Conservation (phyloP, 2,888 invertebrate species). For the Tiphia femorata region DNA sequence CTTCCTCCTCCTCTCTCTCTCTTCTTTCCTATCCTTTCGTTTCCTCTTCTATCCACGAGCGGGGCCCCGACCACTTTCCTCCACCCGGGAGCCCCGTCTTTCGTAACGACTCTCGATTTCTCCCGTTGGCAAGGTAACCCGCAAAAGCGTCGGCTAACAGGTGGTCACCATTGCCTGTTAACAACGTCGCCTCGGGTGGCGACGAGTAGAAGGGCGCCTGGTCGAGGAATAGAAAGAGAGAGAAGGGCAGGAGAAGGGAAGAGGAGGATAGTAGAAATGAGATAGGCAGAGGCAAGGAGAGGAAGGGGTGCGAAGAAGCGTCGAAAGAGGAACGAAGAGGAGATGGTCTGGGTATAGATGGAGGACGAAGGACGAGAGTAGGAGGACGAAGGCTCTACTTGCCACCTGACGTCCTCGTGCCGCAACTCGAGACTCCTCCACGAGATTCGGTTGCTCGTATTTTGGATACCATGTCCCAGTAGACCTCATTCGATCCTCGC, state of each 20-base stretch:
- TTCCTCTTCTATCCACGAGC: too few relatives aligned
- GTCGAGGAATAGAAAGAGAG: neutral
- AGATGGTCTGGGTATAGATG: neutral
- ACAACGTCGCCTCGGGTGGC: constrained; percentile 6
- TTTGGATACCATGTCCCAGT: constrained; percentile 45
- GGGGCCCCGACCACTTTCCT: too few relatives aligned
- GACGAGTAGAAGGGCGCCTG: neutral
- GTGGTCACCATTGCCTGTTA: constrained; percentile 10
- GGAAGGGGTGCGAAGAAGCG: neutral
- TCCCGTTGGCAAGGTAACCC: constrained; percentile 1
- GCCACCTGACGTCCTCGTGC: constrained; percentile 60
- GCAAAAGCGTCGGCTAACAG: constrained; percentile 8
- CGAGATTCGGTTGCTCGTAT: constrained; percentile 54
- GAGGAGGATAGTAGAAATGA: neutral
- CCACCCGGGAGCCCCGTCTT: too few relatives aligned
- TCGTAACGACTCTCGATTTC: too few relatives aligned
- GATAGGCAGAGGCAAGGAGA: neutral
- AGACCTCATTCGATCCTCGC: constrained; percentile 20
- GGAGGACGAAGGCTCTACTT: constrained; percentile 39
- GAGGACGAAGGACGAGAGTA: neutral
- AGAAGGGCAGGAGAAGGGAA: constrained; percentile 1
- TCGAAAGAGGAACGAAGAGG: neutral
- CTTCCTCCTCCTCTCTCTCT: too few relatives aligned
- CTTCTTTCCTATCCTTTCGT: too few relatives aligned
- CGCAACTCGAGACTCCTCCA: constrained; percentile 53